A percentile compares a stretch with the other conserved stretches of the same genome.
Conservation (phyloP, 2,888 invertebrate genomes). For the Drosophila nigricruria region DNA sequence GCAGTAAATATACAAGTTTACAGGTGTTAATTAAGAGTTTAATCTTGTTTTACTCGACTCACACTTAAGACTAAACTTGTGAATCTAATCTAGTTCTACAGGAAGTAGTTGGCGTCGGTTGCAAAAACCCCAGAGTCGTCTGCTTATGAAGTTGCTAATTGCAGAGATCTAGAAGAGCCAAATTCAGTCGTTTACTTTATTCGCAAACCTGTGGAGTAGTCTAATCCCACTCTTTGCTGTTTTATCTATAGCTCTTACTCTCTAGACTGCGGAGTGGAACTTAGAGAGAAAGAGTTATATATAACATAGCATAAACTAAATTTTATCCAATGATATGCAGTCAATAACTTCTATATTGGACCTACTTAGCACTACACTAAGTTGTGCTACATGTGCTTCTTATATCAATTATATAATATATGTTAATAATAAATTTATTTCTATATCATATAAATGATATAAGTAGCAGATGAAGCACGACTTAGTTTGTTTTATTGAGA, state of each 20-base stretch:
- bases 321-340: no score
- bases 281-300: no score
- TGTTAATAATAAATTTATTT: background rate
- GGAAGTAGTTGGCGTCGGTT: no score
- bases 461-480: background rate
- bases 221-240: background rate
- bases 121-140: no score
- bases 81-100: no score
- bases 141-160: no score
- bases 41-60: no score
- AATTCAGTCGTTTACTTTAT: no score
- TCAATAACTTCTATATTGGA: background rate
- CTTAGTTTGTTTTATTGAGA: background rate
- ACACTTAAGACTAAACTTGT: no score
- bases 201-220: background rate
- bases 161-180: no score
- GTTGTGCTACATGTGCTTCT: background rate
- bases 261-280: no score
- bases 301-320: no score
- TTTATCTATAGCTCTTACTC: background rate
- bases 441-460: background rate
- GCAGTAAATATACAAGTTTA: background rate
- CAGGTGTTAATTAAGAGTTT: background rate
- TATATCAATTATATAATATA: background rate
- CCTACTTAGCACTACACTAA: background rate